A percentile compares a stretch with the other conserved stretches of the same genome.
Conservation (phyloP, 2,113 vertebrate species). For the Xyrauchen texanus region DNA sequence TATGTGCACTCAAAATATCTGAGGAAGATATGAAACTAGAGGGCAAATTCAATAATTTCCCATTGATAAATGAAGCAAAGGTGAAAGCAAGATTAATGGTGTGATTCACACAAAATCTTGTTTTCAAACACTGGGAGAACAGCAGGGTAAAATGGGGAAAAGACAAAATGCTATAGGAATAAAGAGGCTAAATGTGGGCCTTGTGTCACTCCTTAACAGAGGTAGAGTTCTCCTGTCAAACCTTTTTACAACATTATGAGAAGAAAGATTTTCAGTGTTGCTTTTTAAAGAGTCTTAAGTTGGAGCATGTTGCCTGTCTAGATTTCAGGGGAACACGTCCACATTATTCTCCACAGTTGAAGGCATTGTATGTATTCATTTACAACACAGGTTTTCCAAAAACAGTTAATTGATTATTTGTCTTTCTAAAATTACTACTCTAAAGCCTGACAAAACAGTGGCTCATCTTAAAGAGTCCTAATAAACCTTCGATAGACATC, state of each 20-base stretch:
- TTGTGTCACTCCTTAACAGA: neutral
- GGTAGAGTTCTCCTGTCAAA: constrained; percentile 21
- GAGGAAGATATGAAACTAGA: neutral
- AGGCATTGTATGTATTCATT: no score
- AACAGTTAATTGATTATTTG: no score
- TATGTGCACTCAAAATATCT: no score
- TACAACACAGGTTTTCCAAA: no score
- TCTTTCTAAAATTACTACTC: no score
- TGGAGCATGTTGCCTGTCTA: neutral
- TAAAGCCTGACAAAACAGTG: no score
- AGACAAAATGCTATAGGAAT: neutral
- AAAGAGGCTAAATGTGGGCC: neutral
- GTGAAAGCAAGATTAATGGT: neutral
- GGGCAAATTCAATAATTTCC: neutral
- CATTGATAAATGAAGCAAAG: neutral
- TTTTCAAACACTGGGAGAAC: neutral
- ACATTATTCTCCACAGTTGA: neutral
- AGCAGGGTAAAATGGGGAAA: neutral
- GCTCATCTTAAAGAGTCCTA: no score
- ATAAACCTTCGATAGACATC: neutral
- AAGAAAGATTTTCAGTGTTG: neutral
- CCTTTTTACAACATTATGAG: constrained; percentile 6
- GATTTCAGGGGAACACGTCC: neutral
- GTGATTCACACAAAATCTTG: no score
- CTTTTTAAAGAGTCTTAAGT: neutral